phyloP scores from a whole-genome alignment of 2,888 invertebrate species.

The Teleogryllus oceanicus region DNA sequence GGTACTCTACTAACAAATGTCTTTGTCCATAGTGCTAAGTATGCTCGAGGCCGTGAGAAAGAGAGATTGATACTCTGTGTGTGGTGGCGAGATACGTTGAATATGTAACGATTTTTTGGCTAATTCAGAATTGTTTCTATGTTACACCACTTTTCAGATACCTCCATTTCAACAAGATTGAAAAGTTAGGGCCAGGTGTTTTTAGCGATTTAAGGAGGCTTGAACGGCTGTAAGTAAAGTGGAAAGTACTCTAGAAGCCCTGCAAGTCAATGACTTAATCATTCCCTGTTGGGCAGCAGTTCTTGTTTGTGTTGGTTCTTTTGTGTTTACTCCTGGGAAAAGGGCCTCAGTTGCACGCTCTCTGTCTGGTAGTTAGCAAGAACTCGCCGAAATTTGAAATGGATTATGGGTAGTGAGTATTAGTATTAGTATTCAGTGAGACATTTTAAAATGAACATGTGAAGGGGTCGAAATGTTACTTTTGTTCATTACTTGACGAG shows the following conservation, averaged over 20 bases:
- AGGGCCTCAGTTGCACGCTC: not conserved
- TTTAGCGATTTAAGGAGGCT: slow-evolving; percentile 44
- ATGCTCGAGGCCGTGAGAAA: not conserved
- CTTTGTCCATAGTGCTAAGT: not conserved
- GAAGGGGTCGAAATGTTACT: too few relatives aligned
- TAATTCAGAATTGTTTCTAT: not conserved
- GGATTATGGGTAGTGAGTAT: not conserved
- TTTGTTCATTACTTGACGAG: too few relatives aligned
- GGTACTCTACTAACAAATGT: slow-evolving; percentile 8
- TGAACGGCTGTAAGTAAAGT: slow-evolving; percentile 45
- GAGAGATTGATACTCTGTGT: slow-evolving; percentile 2
- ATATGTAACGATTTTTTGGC: not conserved
- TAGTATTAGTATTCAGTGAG: too few relatives aligned
- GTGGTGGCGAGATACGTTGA: not conserved
- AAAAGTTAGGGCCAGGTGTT: slow-evolving; percentile 42
- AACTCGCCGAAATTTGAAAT: not conserved
- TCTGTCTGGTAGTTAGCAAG: slow-evolving; percentile 19
- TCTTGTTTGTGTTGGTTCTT: slow-evolving; percentile 18
- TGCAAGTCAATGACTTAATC: not conserved
- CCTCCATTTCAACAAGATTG: slow-evolving; percentile 46
- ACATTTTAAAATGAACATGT: too few relatives aligned
- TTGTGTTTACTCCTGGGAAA: slow-evolving; percentile 23
- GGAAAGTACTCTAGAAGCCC: slow-evolving; percentile 1
- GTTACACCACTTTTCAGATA: slow-evolving; percentile 42
- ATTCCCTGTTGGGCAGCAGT: not conserved